Base-by-base conservation (phyloP, 2,113 vertebrate species). In the Tetraodon nigroviridis region DNA sequence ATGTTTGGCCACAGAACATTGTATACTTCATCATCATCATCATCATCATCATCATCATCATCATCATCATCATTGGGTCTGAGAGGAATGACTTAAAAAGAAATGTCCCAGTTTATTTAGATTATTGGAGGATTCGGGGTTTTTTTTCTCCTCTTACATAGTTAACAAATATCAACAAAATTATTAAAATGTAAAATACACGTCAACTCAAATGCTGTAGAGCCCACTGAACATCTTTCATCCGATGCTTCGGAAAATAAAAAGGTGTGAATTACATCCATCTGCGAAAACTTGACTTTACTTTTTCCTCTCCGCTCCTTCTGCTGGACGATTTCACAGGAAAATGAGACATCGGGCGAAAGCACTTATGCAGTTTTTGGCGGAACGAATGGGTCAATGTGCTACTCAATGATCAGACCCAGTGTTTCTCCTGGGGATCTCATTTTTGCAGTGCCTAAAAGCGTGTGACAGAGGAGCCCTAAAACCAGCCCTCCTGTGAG, bases 321-420 rank as follows among this genome's bases (percentile, higher is more conserved):
- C 74, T 74, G 77, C 82, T 63, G 71, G 47, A 55, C 76, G 79
- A 87, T 83, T 86, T 85, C 67, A 73, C 76, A 75, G 65, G 69
- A 86, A 87, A 85, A 87, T 78, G 76, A 85, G 74, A 75, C 69
- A 69, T 82, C 59, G 70, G 73, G 84, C 70, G 42, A 68, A 72
- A 64, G 84, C 67, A 45, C 66, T 70, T 61, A 32, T 84, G 77
- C 82, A 80, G 78, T 84, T 84, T 84, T 67, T 79, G 76, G 69
- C 64, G 69, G 76, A 77, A 78, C 82, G 73, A 85, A 83, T 73
- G 75, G 59, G 78, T 74, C 79, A 60, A 78, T 82, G 81, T 84
- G 72, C 76, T 75, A 83, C 76, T 82, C 79, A 74, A 70, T 76
- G 81, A 84, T 72, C 65, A 69, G 72, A 78, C 76, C 75, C 70